Evolutionary conservation across 2,797 vertebrate genomes (phyloP).

Genomic region (Muscicapa striata): DNA sequence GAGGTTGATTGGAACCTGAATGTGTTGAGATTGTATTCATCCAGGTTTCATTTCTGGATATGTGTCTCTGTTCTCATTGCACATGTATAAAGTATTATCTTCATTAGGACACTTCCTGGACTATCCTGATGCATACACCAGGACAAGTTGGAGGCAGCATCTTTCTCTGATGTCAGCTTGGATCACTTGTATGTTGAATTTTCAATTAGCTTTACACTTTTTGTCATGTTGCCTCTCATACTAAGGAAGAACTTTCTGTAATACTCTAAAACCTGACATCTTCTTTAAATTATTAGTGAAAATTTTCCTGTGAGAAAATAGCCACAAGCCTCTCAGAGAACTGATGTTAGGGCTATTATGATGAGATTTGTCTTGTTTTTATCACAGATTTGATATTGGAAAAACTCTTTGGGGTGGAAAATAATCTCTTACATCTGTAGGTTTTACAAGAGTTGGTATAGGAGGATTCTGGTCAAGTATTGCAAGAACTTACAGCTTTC

Average conservation of each 20-base stretch:
- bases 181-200: neutral
- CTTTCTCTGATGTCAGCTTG: neutral
- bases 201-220: neutral
- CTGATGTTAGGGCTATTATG: neutral
- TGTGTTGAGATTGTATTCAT: neutral
- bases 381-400: neutral
- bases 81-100: neutral
- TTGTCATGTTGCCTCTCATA: neutral
- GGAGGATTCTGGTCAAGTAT: neutral
- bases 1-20: neutral
- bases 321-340: neutral
- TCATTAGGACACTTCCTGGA: neutral
- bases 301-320: neutral
- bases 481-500: neutral
- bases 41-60: neutral
- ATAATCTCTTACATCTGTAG: neutral
- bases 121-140: neutral
- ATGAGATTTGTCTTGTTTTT: neutral
- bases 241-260: neutral
- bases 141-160: neutral
- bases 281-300: neutral
- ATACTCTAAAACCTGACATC: neutral
- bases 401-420: neutral
- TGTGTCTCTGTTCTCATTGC: neutral
- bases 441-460: neutral